Evolutionary conservation across 2,888 invertebrate genomes (phyloP), one percentile per base, ranked within the genome.

Genomic region (Lordiphosa fenestrarum): DNA sequence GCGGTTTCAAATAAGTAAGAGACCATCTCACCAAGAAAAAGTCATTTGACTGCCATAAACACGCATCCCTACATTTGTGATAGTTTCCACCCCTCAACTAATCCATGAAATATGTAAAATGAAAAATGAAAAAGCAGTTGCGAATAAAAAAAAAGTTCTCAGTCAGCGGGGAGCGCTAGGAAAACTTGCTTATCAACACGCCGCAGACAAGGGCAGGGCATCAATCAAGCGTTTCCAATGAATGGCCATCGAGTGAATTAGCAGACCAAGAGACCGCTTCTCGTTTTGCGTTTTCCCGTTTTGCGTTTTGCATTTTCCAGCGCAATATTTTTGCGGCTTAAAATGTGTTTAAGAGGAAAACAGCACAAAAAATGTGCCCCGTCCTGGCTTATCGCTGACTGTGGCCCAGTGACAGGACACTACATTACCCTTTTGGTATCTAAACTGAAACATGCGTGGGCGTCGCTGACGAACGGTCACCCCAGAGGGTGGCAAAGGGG

Each of bases 141-240:
- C 63, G 60, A 63, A 19, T 2, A 19, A 3, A 19, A 19, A 0
- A 19, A 19, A 69, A 73, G 62, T 76, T 44, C 15, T 60, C 46
- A 55, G 35, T 21, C 36, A 46, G 12, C 23, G 25, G 40, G 33
- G n/a, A 21, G 42, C 15, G 5, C 25, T 37, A 39, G 23, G 23
- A 23, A 23, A 23, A 23, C 10, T 10, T 7, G 71, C 87, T 86
- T 86, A 87, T 86, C 86, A 81, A 83, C 69, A 58, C 53, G 62
- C 66, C 64, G 69, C 86, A 86, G 83, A 80, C 86, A 76, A 73
- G 76, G 65, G 69, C 71, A 61, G 69, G 73, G 81, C 87, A 86
- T 86, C 87, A 87, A 86, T 86, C 86, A 86, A 86, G 76, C 72
- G 72, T 86, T 86, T 87, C 84, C 86, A 86, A 78, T 86, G 87